Conservation (phyloP, 2,113 vertebrate species). For the Hiodon tergisus region DNA sequence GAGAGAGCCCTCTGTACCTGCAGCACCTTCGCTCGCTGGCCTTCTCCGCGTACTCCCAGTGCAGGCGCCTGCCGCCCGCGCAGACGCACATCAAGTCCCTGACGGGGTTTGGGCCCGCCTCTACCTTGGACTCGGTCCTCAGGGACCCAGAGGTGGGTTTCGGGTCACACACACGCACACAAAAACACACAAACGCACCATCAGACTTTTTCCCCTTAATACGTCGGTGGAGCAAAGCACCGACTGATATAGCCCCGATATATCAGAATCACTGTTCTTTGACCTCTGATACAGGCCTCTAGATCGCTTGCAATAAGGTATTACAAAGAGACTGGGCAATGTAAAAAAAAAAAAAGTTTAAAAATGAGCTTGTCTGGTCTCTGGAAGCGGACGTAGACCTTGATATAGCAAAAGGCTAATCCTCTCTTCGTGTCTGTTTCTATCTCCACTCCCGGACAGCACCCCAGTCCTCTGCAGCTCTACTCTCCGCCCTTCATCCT, state of each 20-base stretch:
- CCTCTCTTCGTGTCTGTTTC: neutral
- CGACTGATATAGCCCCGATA: too few species aligned
- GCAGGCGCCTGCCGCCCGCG: slow-evolving; percentile 79
- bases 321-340: too few species aligned
- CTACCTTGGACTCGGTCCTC: slow-evolving; percentile 77
- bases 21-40: slow-evolving; percentile 94
- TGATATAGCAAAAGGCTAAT: neutral
- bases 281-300: too few species aligned
- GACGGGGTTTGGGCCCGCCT: slow-evolving; percentile 90
- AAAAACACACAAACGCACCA: neutral
- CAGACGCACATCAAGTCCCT: slow-evolving; percentile 94
- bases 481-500: slow-evolving; percentile 88
- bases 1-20: slow-evolving; percentile 86
- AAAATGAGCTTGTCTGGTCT: neutral
- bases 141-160: slow-evolving; percentile 77
- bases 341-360: too few species aligned
- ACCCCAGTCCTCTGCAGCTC: slow-evolving; percentile 79
- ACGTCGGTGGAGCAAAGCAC: too few species aligned
- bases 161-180: too few species aligned
- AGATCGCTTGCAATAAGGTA: too few species aligned
- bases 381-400: neutral
- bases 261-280: too few species aligned
- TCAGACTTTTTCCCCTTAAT: too few species aligned
- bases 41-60: slow-evolving; percentile 92
- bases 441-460: slow-evolving; percentile 57